phyloP scores from a whole-genome alignment of 2,797 vertebrate genomes.

The Epinephelus coioides region DNA sequence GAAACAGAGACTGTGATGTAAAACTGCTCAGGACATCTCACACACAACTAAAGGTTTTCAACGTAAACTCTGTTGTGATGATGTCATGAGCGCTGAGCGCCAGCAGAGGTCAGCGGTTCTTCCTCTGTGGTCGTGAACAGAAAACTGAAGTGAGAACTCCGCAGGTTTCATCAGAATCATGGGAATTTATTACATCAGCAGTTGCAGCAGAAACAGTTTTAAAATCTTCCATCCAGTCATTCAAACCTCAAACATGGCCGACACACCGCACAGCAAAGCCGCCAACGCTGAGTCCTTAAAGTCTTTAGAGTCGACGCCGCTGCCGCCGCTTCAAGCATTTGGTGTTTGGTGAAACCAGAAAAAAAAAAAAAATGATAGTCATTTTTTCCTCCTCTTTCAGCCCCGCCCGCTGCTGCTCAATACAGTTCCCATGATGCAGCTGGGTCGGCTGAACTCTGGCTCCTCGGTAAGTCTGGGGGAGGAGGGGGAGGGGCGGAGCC shows the following conservation, averaged over 20 bases:
- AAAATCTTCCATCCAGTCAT: slow-evolving; percentile 53
- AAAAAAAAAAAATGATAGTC: not conserved
- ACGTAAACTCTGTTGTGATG: too few relatives aligned
- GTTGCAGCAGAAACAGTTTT: slow-evolving; percentile 69
- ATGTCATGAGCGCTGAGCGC: too few relatives aligned
- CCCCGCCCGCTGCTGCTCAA: not conserved
- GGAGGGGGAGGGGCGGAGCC: slow-evolving; percentile 36
- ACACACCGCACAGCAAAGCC: slow-evolving; percentile 18
- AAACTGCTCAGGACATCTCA: too few relatives aligned
- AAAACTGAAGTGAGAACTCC: not conserved
- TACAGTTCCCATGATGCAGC: slow-evolving; percentile 59
- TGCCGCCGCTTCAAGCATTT: slow-evolving; percentile 3
- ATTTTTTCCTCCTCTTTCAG: not conserved
- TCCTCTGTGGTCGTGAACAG: too few relatives aligned
- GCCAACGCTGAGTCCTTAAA: not conserved
- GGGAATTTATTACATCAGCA: slow-evolving; percentile 77
- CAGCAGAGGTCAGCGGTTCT: too few relatives aligned
- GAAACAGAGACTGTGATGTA: too few relatives aligned
- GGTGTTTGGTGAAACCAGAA: slow-evolving; percentile 15
- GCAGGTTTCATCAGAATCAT: slow-evolving; percentile 55
- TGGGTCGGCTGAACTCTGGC: not conserved
- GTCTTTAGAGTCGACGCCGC: slow-evolving; percentile 1
- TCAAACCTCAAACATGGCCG: slow-evolving; percentile 36
- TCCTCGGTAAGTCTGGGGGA: slow-evolving; percentile 14
- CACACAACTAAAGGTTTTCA: too few relatives aligned